Evolutionary conservation across 2,113 vertebrate species (phyloP), one percentile per base, ranked within the genome.

Genomic region (Microtus ochrogaster): DNA sequence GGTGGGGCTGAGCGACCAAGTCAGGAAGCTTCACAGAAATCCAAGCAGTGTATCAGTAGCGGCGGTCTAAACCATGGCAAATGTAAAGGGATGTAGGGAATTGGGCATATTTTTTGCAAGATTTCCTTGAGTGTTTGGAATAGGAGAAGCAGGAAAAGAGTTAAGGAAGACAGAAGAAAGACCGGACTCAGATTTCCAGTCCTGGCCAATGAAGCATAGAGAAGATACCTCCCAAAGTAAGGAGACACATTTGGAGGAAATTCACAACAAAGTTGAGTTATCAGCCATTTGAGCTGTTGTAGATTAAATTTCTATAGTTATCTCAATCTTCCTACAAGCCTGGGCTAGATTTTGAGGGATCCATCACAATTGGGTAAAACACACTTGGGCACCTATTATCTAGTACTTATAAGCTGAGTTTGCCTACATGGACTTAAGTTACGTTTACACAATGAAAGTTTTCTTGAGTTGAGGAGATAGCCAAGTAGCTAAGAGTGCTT

Each of bases 21-120:
- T 94, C 93, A 68, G 73, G 16, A 90, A 44, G 33, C 33, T 86
- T 91, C 30, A 33, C 3, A 92, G 90, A 95, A 89, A 91, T 73
- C 17, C 28, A 90, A 81, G 63, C 41, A 77, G 52, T 24, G 39
- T 79, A 39, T 77, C 85, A 72, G 81, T 81, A 52, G 41, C 66
- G 21, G 41, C 72, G 66, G 7, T n/a, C n/a, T 93, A 81, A 70
- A 61, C 81, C 84, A 78, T 89, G 63, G 55, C 52, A 58, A 85
- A 85, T 41, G 28, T 49, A 66, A 94, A 85, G n/a, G 24, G 24
- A 86, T 19, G 61, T 11, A 82, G 63, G 73, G 36, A 68, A 91
- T 11, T 49, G 26, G 49, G 52, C 12, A 26, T 76, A 78, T 68
- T 82, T 73, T 73, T 73, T 28, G 58, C 58, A n/a, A 78, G 55